phyloP scores from a whole-genome alignment of 2,888 invertebrate species.

The Trissolcus japonicus region DNA sequence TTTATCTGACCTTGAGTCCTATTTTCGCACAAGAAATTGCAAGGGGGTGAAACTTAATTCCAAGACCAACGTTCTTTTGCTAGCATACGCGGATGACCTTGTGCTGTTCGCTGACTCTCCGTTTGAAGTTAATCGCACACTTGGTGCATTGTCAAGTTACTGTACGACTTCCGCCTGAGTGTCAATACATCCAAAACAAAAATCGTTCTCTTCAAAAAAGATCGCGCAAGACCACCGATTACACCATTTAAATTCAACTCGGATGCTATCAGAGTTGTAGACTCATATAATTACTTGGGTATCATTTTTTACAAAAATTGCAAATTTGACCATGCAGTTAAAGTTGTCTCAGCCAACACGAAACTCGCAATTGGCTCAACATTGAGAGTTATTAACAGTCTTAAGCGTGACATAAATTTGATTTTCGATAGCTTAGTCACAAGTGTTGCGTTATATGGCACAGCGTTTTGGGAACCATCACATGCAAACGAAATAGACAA shows the following conservation, averaged over 20 bases:
- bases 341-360: neutral
- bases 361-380: neutral
- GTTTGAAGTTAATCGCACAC: neutral
- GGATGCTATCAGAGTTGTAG: neutral
- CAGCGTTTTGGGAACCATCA: neutral
- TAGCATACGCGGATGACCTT: constrained; percentile 3
- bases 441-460: neutral
- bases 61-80: neutral
- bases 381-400: neutral
- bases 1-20: neutral
- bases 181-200: no score
- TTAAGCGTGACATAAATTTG: neutral
- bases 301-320: neutral
- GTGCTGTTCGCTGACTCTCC: neutral
- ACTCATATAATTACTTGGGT: neutral
- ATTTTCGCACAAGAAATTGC: neutral
- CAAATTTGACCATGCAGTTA: neutral
- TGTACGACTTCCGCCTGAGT: neutral
- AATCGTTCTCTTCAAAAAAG: neutral
- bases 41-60: neutral
- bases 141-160: neutral
- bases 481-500: neutral
- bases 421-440: neutral
- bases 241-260: neutral
- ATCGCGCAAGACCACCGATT: neutral